Conservation (phyloP, 2,113 vertebrate species). For the Polypterus senegalus region DNA sequence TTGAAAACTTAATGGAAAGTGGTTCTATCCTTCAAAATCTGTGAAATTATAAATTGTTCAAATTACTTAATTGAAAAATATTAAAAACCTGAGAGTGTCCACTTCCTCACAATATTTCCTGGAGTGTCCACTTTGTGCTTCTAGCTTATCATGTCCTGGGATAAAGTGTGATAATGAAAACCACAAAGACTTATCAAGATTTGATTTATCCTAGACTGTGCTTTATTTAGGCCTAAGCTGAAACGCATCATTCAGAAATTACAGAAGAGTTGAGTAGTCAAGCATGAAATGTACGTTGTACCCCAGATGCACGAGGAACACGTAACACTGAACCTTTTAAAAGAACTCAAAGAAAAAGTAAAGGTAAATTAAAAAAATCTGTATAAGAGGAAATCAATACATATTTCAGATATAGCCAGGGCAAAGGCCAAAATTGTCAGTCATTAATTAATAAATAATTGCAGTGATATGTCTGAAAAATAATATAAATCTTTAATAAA, state of each 20-base stretch:
- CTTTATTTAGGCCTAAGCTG: constrained; percentile 99
- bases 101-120: too few relatives aligned
- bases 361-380: constrained; percentile 1
- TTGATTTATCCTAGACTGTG: constrained; percentile 91
- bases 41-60: too few relatives aligned
- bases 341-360: constrained; percentile 1
- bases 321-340: constrained; percentile 4
- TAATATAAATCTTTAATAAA: constrained; percentile 27
- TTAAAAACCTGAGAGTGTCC: too few relatives aligned
- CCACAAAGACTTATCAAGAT: constrained; percentile 32
- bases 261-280: constrained; percentile 95
- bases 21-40: too few relatives aligned
- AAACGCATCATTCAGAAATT: constrained; percentile 99
- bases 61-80: too few relatives aligned
- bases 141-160: too few relatives aligned
- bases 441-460: constrained; percentile 1
- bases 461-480: constrained; percentile 18
- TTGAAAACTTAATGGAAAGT: too few relatives aligned
- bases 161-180: background rate
- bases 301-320: constrained; percentile 32
- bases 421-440: too few relatives aligned
- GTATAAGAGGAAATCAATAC: constrained; percentile 3
- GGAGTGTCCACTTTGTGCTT: too few relatives aligned
- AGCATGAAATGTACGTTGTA: constrained; percentile 52
- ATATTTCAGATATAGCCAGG: background rate